Evolutionary conservation across 2,113 vertebrate species (phyloP).

Genomic region (Spea bombifrons): DNA sequence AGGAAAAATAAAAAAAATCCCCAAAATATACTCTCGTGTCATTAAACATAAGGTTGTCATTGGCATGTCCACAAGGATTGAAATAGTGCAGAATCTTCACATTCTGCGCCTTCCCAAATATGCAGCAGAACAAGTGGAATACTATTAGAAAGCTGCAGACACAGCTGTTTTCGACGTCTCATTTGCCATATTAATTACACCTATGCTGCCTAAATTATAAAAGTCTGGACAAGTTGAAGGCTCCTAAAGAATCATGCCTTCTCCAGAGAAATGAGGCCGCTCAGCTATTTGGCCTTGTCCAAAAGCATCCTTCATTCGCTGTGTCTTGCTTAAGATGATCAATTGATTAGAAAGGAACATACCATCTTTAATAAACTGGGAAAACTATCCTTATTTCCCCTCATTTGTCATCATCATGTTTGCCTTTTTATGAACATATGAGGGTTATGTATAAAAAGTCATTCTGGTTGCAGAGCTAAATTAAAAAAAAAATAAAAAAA

Average conservation of each 20-base stretch:
- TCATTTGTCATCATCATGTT: too few species aligned
- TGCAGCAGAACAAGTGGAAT: slow-evolving; percentile 46
- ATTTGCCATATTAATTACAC: slow-evolving; percentile 56
- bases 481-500: too few species aligned
- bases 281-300: slow-evolving; percentile 45
- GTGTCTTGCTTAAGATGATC: slow-evolving; percentile 8
- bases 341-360: not conserved
- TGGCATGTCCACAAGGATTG: slow-evolving; percentile 38
- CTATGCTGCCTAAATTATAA: slow-evolving; percentile 57
- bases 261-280: slow-evolving; percentile 50
- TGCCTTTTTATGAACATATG: too few species aligned
- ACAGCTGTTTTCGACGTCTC: slow-evolving; percentile 50
- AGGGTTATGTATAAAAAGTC: too few species aligned
- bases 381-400: too few species aligned
- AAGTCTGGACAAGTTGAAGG: slow-evolving; percentile 55
- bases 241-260: slow-evolving; percentile 58
- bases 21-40: slow-evolving; percentile 9
- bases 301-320: slow-evolving; percentile 41
- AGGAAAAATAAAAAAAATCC: not conserved
- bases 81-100: slow-evolving; percentile 48
- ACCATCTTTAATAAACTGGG: not conserved
- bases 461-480: too few species aligned
- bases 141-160: slow-evolving; percentile 46
- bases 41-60: slow-evolving; percentile 39
- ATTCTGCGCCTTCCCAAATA: slow-evolving; percentile 41